These are phyloP conservation scores for Champsocephalus gunnari DNA, from an alignment of 2,797 vertebrate genomes.

Conservation along the genomic window DNA sequence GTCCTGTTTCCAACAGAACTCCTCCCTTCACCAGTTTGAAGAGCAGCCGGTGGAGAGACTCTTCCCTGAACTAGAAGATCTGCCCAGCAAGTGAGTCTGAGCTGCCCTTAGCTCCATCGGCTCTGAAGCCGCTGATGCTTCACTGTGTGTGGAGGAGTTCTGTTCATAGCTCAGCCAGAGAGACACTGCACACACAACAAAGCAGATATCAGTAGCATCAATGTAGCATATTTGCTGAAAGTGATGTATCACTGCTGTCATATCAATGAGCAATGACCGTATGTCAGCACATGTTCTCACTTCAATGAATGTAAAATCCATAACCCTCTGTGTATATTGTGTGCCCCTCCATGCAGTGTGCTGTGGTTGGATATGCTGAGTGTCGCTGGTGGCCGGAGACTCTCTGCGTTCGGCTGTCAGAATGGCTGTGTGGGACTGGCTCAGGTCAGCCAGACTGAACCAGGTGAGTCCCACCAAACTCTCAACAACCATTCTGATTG, in stretches of 20 bases:
- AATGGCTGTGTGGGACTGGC: slow-evolving; percentile 89
- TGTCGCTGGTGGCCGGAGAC: slow-evolving; percentile 73
- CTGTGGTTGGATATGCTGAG: slow-evolving; percentile 89
- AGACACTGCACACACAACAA: background rate
- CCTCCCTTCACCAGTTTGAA: slow-evolving; percentile 93
- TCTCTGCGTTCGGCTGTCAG: slow-evolving; percentile 92
- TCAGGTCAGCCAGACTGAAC: slow-evolving; percentile 86
- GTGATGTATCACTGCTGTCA: background rate
- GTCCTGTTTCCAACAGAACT: slow-evolving; percentile 82
- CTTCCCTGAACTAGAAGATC: slow-evolving; percentile 90
- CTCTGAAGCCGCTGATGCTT: background rate
- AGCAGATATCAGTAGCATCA: background rate
- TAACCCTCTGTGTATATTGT: background rate
- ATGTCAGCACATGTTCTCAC: background rate
- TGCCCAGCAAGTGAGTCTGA: slow-evolving; percentile 89
- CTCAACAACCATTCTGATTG: background rate
- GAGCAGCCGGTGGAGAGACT: slow-evolving; percentile 91
- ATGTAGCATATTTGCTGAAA: background rate
- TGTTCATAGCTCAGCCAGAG: background rate
- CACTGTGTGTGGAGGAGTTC: background rate
- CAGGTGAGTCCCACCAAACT: slow-evolving; percentile 75
- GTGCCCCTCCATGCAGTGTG: slow-evolving; percentile 78
- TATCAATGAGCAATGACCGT: background rate
- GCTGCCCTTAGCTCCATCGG: background rate
- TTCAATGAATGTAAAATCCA: background rate